Evolutionary conservation across 2,888 invertebrate genomes (phyloP).

Genomic region (Julus scanicus): DNA sequence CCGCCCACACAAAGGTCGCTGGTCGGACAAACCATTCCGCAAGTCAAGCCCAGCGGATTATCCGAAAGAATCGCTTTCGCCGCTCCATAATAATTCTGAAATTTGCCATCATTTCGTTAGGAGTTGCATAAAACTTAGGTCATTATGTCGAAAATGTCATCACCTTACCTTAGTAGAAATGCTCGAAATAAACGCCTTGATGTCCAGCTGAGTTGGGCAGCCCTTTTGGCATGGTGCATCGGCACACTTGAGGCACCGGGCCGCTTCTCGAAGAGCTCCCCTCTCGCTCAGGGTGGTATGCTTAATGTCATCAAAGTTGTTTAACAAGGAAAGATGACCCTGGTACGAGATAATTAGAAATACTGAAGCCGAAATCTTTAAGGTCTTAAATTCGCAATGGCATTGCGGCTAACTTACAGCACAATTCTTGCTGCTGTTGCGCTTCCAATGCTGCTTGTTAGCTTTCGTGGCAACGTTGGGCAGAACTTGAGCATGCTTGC

Average conservation of each 20-base stretch:
- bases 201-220: constrained; percentile 96
- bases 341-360: constrained; percentile 68
- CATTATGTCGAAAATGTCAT: not conserved
- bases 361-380: too few relatives aligned
- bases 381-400: not conserved
- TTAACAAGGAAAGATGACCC: constrained; percentile 76
- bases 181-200: constrained; percentile 96
- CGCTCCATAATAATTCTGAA: constrained; percentile 95
- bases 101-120: not conserved
- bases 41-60: constrained; percentile 94
- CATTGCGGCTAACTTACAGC: constrained; percentile 72
- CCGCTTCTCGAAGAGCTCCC: constrained; percentile 89
- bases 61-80: constrained; percentile 94
- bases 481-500: constrained; percentile 79
- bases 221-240: constrained; percentile 99
- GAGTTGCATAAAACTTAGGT: not conserved
- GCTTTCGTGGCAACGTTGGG: constrained; percentile 86
- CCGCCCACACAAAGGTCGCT: constrained; percentile 98
- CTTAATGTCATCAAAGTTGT: constrained; percentile 97
- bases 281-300: constrained; percentile 97
- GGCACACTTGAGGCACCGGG: constrained; percentile 88
- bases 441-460: constrained; percentile 94
- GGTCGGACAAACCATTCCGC: constrained; percentile 99
- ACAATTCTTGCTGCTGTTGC: constrained; percentile 87
- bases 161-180: constrained; percentile 87